Conservation (phyloP, 2,797 vertebrate genomes). For the Lophotriccus pileatus region DNA sequence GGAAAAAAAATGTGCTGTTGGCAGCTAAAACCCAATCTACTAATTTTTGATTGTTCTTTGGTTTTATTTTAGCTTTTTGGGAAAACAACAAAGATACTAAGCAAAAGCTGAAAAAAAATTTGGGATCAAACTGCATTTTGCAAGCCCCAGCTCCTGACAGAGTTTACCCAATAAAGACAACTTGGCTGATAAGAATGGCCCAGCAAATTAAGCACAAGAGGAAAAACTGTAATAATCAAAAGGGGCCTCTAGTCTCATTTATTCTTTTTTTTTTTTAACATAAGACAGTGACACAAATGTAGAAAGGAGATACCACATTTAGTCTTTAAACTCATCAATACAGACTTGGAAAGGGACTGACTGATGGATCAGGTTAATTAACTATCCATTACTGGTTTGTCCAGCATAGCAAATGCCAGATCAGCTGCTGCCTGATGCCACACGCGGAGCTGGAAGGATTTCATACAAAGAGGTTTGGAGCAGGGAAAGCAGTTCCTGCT, state of each 20-base stretch:
- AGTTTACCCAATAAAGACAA: slow-evolving; percentile 2
- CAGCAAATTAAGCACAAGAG: slow-evolving; percentile 9
- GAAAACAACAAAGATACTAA: not conserved
- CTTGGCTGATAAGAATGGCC: not conserved
- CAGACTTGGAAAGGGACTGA: not conserved
- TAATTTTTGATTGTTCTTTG: not conserved
- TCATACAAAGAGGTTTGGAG: not conserved
- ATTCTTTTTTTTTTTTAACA: not conserved
- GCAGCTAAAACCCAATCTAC: not conserved
- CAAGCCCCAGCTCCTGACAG: not conserved
- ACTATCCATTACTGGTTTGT: not conserved
- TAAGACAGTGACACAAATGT: not conserved
- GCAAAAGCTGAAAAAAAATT: not conserved
- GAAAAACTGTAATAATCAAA: not conserved
- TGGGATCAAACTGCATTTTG: not conserved
- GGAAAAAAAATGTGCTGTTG: not conserved
- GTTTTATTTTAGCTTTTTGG: not conserved
- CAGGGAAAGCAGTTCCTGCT: slow-evolving; percentile 7
- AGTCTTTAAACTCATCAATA: not conserved
- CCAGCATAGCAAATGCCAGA: not conserved
- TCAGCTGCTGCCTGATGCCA: not conserved
- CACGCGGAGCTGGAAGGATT: not conserved
- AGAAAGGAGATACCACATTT: not conserved
- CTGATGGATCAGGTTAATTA: not conserved
- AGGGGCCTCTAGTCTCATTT: not conserved